Conservation (phyloP, 2,888 invertebrate species). For the Amitus sp. region DNA sequence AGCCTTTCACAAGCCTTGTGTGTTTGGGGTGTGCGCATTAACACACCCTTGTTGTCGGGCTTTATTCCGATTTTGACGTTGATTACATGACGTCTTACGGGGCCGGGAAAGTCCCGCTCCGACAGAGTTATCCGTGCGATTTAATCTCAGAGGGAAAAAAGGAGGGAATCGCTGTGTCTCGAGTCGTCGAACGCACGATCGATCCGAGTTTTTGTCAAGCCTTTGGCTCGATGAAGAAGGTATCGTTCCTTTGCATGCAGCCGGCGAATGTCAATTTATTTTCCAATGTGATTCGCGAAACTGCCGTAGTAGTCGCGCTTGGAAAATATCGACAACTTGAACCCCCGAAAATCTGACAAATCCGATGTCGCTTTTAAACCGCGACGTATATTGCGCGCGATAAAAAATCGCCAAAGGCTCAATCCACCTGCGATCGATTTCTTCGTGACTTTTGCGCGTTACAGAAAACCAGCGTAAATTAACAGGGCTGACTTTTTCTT, state of each 20-base stretch:
- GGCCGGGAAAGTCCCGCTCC: constrained; percentile 38
- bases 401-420: no score
- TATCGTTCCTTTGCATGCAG: constrained; percentile 41
- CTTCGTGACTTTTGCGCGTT: no score
- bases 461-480: no score
- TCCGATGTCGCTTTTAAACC: constrained; percentile 33
- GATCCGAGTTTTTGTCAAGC: constrained; percentile 27
- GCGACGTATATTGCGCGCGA: constrained; percentile 35
- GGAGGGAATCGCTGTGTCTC: neutral
- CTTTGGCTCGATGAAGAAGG: constrained; percentile 37
- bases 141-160: constrained; percentile 25
- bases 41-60: constrained; percentile 36
- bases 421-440: no score
- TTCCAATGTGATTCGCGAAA: constrained; percentile 40
- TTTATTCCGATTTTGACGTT: constrained; percentile 41
- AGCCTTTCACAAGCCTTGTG: constrained; percentile 33
- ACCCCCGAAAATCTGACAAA: constrained; percentile 35
- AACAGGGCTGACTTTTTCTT: no score
- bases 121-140: constrained; percentile 34
- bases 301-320: constrained; percentile 33
- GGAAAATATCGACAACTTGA: constrained; percentile 39
- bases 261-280: constrained; percentile 41
- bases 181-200: constrained; percentile 16
- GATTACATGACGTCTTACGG: constrained; percentile 38
- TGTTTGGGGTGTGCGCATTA: constrained; percentile 39